These are phyloP conservation scores for Euborellia annulipes DNA, from an alignment of 1,140 invertebrate genomes.

Conservation along the genomic window DNA sequence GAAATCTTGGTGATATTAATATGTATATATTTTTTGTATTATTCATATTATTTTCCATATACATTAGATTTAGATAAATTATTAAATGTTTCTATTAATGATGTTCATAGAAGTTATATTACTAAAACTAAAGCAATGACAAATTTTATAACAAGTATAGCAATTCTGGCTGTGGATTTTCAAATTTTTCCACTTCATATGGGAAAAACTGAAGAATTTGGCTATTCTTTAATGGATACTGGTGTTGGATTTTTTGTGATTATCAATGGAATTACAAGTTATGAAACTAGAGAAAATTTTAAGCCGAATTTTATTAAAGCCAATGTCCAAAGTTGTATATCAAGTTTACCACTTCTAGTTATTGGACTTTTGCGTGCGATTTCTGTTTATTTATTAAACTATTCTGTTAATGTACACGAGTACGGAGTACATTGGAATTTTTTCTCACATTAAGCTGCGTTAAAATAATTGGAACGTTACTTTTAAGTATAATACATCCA, in stretches of 20 bases:
- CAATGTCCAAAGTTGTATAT: not conserved
- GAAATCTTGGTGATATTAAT: too few relatives aligned
- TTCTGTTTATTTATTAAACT: not conserved
- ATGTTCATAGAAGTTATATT: not conserved
- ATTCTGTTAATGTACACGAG: not conserved
- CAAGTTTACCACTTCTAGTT: not conserved
- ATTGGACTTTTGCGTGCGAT: not conserved
- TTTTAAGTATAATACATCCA: not conserved
- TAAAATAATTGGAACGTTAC: not conserved
- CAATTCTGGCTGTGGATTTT: not conserved
- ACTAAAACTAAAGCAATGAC: not conserved
- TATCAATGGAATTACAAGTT: not conserved
- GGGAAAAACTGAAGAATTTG: not conserved
- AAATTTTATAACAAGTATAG: not conserved
- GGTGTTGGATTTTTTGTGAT: conserved; percentile 1
- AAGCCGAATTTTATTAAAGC: not conserved
- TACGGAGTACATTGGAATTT: conserved; percentile 2
- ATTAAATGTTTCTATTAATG: too few relatives aligned
- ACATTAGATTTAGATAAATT: too few relatives aligned
- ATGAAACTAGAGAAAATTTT: not conserved
- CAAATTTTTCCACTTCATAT: not conserved
- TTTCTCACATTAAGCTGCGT: not conserved
- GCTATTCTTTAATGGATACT: conserved; percentile 1
- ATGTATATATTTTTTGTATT: too few relatives aligned
- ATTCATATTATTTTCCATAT: too few relatives aligned